Conservation (phyloP, 2,797 vertebrate genomes). For the Anniella stebbinsi region DNA sequence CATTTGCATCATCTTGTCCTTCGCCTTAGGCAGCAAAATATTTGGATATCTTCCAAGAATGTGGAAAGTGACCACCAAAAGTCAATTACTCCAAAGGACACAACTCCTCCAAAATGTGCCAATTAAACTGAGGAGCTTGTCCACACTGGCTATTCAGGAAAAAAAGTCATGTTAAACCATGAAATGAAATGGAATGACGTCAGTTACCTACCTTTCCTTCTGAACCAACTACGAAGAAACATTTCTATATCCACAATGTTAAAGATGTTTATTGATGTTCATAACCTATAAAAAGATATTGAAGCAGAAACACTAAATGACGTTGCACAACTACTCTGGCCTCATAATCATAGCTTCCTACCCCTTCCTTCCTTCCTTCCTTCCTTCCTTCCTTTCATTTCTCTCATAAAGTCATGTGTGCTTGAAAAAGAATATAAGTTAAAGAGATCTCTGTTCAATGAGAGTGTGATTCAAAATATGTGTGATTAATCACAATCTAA, state of each 20-base stretch:
- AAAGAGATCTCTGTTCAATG: neutral
- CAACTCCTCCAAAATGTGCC: neutral
- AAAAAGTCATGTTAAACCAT: neutral
- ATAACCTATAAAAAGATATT: neutral
- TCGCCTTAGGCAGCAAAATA: no score
- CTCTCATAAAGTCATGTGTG: neutral
- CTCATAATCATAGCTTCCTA: neutral
- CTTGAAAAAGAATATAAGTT: neutral
- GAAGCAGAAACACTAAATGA: neutral
- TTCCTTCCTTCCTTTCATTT: neutral
- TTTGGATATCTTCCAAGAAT: neutral
- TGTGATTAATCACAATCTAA: neutral
- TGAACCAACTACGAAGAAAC: neutral
- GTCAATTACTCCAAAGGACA: no score
- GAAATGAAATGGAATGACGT: neutral
- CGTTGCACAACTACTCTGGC: neutral
- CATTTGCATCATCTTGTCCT: no score
- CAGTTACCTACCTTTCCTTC: neutral
- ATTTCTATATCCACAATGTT: neutral
- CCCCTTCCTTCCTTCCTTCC: neutral
- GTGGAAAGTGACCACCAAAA: neutral
- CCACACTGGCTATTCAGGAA: neutral
- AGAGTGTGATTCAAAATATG: neutral
- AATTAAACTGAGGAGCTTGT: neutral
- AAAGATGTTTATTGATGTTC: neutral